Percentiles rank a stretch among this genome's conserved stretches.
Evolutionary conservation across 2,797 vertebrate species (phyloP).

Genomic region (Tauraco hartlaubi): DNA sequence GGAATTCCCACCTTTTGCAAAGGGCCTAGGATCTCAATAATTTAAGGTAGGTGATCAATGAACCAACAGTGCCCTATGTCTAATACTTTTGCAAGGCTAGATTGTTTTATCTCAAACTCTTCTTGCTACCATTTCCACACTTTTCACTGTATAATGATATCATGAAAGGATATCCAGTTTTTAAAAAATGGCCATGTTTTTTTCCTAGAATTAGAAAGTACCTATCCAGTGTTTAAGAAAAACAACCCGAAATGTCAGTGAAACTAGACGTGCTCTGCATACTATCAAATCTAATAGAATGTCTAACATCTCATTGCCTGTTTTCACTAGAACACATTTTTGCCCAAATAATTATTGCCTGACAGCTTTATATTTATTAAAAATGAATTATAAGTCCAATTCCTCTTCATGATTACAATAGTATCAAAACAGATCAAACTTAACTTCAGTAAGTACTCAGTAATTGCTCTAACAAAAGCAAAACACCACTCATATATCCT

Average conservation of each 20-base stretch:
- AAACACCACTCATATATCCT: background rate
- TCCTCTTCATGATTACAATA: background rate
- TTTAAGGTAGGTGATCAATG: background rate
- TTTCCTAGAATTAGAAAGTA: background rate
- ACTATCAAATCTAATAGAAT: background rate
- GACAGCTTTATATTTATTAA: background rate
- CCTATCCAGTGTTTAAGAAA: background rate
- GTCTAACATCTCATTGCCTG: background rate
- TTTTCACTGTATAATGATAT: background rate
- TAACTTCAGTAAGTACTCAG: background rate
- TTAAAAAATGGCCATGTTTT: fast-evolving
- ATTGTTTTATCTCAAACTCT: background rate
- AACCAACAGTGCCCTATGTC: fast-evolving
- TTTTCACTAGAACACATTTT: background rate
- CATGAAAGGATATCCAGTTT: background rate
- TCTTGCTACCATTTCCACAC: background rate
- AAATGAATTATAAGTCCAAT: background rate
- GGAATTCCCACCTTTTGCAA: background rate
- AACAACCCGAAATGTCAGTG: background rate
- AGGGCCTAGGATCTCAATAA: background rate
- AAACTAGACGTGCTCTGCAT: fast-evolving
- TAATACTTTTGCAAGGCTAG: background rate
- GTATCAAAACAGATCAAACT: background rate
- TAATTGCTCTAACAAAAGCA: background rate
- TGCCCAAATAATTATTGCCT: background rate